Evolutionary conservation across 1,140 invertebrate genomes (phyloP).

Genomic region (Yoshiicerus persimilis): DNA sequence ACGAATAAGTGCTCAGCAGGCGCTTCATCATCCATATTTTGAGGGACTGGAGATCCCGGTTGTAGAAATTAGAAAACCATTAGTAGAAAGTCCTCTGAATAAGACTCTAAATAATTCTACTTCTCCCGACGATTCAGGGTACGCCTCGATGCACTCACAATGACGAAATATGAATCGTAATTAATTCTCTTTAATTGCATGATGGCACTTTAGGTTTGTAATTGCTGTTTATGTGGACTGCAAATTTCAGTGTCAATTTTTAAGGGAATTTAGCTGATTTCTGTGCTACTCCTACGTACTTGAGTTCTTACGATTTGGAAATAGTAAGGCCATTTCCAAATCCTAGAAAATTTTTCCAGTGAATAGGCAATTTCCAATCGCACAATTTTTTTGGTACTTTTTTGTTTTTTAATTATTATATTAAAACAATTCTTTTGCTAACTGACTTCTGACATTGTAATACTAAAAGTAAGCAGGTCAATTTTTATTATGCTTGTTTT

Average conservation of each 20-base stretch:
- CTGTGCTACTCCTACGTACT: not conserved
- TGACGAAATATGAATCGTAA: not conserved
- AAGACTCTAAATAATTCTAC: constrained; percentile 36
- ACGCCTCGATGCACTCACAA: constrained; percentile 23
- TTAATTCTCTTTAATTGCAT: not conserved
- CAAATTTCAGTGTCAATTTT: not conserved
- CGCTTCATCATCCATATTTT: constrained; percentile 76
- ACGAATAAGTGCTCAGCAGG: constrained; percentile 71
- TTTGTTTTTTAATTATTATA: not conserved
- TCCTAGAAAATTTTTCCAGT: not conserved
- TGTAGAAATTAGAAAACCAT: constrained; percentile 33
- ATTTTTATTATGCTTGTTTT: not conserved
- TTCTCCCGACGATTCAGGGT: constrained; percentile 35
- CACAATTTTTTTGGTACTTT: not conserved
- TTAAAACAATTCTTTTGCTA: not conserved
- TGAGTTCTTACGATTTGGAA: not conserved
- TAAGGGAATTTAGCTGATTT: not conserved
- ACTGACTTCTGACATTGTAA: not conserved
- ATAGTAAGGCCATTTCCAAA: not conserved
- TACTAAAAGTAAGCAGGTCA: not conserved
- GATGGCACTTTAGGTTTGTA: not conserved
- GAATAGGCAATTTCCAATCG: not conserved
- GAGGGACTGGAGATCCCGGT: constrained; percentile 39
- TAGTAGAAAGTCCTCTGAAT: constrained; percentile 1
- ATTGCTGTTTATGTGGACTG: no score